A percentile compares a stretch with the other conserved stretches of the same genome.
Evolutionary conservation across 2,888 invertebrate species (phyloP).

Genomic region (Shargacucullia verbasci): DNA sequence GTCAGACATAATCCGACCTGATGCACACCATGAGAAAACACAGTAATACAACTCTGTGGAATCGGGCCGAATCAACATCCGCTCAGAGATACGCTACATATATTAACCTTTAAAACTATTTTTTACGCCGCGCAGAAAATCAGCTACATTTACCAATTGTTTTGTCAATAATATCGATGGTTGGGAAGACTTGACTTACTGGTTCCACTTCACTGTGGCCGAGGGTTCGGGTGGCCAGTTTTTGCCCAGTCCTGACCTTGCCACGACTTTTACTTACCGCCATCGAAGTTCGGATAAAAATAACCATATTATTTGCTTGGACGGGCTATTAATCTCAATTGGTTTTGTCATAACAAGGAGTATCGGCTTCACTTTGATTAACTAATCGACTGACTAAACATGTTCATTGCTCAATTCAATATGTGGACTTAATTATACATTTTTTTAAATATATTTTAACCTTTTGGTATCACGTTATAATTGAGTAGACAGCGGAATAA

Average conservation of each 20-base stretch:
- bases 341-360: slow-evolving; percentile 63
- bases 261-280: slow-evolving; percentile 70
- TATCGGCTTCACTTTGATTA: slow-evolving; percentile 45
- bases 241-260: slow-evolving; percentile 68
- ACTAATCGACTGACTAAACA: slow-evolving; percentile 44
- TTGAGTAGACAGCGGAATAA: slow-evolving; percentile 17
- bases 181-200: slow-evolving; percentile 48
- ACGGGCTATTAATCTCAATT: slow-evolving; percentile 65
- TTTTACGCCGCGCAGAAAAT: neutral
- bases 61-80: slow-evolving; percentile 24
- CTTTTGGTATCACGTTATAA: slow-evolving; percentile 16
- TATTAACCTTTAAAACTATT: neutral
- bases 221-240: slow-evolving; percentile 60
- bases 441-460: slow-evolving; percentile 4
- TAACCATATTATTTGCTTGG: slow-evolving; percentile 61
- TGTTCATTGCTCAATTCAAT: slow-evolving; percentile 31
- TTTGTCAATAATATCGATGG: slow-evolving; percentile 4
- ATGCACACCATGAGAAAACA: slow-evolving; percentile 37
- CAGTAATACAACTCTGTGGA: slow-evolving; percentile 53
- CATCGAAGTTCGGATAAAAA: slow-evolving; percentile 66
- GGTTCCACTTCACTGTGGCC: slow-evolving; percentile 42
- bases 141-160: neutral
- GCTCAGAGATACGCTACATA: slow-evolving; percentile 4
- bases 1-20: slow-evolving; percentile 56
- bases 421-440: slow-evolving; percentile 16